Conservation (phyloP, 1,140 invertebrate species). For the Dysdera silvatica region DNA sequence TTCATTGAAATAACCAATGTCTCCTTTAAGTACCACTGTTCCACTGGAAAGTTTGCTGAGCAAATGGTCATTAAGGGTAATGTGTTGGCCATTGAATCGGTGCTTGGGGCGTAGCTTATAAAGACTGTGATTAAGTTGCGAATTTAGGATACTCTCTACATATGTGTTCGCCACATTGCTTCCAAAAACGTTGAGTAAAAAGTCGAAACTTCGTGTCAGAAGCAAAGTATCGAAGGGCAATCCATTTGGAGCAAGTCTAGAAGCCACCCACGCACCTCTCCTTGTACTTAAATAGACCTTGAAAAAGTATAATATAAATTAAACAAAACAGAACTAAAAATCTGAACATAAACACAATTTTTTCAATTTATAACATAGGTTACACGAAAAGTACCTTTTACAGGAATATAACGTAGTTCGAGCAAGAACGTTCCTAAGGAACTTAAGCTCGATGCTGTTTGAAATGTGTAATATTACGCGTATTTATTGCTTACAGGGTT, state of each 20-base stretch:
- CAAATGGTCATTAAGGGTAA: slow-evolving; percentile 50
- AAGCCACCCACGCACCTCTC: slow-evolving; percentile 46
- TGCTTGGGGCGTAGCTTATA: slow-evolving; percentile 47
- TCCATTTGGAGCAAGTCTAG: slow-evolving; percentile 38
- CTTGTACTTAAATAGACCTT: slow-evolving; percentile 48
- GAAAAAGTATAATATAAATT: too few relatives aligned
- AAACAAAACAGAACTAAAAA: too few relatives aligned
- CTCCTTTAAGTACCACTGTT: slow-evolving; percentile 42
- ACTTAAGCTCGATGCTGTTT: too few relatives aligned
- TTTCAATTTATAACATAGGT: too few relatives aligned
- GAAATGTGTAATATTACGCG: too few relatives aligned
- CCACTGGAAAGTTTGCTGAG: slow-evolving; percentile 45
- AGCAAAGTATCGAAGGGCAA: slow-evolving; percentile 31
- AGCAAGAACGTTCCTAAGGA: too few relatives aligned
- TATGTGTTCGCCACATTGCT: neutral
- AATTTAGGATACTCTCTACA: neutral
- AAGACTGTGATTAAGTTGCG: slow-evolving; percentile 44
- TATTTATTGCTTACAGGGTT: too few relatives aligned
- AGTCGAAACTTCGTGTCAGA: neutral
- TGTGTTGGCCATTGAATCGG: slow-evolving; percentile 45
- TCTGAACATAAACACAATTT: too few relatives aligned
- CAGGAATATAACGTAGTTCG: too few relatives aligned
- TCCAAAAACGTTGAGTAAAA: neutral
- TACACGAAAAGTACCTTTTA: too few relatives aligned
- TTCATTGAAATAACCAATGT: slow-evolving; percentile 38